A percentile compares a stretch with the other conserved stretches of the same genome.
Evolutionary conservation across 2,888 invertebrate species (phyloP).

Genomic region (Marasmarcha lunaedactyla): DNA sequence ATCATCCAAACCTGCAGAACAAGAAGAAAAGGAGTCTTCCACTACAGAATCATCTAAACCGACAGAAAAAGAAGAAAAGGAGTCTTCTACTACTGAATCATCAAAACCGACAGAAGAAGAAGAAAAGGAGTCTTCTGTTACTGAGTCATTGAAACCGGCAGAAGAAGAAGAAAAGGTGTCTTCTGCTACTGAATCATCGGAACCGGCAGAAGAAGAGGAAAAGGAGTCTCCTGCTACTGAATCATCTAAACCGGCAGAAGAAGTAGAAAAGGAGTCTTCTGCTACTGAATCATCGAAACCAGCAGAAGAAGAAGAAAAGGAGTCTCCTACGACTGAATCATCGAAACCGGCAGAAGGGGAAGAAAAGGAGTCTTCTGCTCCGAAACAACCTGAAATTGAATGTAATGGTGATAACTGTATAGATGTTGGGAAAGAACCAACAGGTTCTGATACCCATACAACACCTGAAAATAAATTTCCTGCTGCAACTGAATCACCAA

Average conservation of each 20-base stretch:
- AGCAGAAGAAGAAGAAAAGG: neutral
- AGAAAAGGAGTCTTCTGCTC: neutral
- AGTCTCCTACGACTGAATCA: neutral
- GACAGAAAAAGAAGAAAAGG: neutral
- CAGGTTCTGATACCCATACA: no score
- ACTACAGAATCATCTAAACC: neutral
- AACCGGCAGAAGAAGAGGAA: neutral
- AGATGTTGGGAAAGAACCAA: no score
- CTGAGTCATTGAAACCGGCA: no score
- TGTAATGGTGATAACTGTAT: no score
- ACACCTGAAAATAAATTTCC: no score
- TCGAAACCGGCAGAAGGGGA: neutral
- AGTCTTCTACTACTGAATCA: neutral
- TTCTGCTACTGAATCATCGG: neutral
- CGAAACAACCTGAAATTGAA: no score
- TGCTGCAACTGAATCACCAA: no score
- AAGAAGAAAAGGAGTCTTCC: neutral
- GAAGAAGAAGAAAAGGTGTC: neutral
- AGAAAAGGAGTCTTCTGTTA: neutral
- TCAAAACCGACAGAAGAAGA: no score
- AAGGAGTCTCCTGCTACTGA: neutral
- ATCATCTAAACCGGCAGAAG: neutral
- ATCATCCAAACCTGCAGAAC: neutral
- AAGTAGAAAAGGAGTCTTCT: neutral
- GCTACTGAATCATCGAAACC: neutral